Percentiles rank a stretch among this genome's conserved stretches.
Conservation (phyloP, 2,888 invertebrate species). For the Antheraea assamensis region DNA sequence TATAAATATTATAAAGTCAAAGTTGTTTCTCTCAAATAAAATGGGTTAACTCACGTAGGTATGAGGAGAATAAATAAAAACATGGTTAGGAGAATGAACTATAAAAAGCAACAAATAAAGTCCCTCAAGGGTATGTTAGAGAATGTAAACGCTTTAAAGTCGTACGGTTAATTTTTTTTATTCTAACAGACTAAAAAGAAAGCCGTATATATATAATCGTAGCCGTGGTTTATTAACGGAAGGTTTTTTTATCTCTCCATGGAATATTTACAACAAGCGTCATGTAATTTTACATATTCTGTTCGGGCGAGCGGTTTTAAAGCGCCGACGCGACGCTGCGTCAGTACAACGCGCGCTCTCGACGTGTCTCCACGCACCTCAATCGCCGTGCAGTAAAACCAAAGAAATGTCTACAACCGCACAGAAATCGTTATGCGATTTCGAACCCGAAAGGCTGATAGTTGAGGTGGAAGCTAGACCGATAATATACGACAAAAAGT, state of each 20-base stretch:
- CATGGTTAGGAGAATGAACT: background rate
- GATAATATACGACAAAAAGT: conserved; percentile 21
- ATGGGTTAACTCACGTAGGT: background rate
- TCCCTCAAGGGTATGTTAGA: background rate
- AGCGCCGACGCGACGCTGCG: conserved; percentile 5
- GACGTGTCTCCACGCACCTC: background rate
- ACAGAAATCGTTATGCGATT: background rate
- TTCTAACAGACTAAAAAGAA: background rate
- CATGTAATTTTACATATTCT: background rate
- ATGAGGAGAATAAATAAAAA: background rate
- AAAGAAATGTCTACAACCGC: background rate
- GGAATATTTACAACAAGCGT: background rate
- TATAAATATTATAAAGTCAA: background rate
- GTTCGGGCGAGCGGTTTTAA: background rate
- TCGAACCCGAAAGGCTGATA: conserved; percentile 21
- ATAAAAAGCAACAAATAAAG: background rate
- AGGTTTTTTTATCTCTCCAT: background rate
- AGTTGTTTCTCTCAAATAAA: background rate
- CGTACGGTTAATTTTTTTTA: background rate
- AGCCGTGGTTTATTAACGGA: background rate
- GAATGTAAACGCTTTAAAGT: background rate
- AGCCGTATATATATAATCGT: background rate
- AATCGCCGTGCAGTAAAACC: background rate
- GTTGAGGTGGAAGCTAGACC: conserved; percentile 19
- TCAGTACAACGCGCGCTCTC: conserved; percentile 1